Evolutionary conservation across 2,113 vertebrate species (phyloP), one percentile per base, ranked within the genome.

Genomic region (Dipodomys merriami): DNA sequence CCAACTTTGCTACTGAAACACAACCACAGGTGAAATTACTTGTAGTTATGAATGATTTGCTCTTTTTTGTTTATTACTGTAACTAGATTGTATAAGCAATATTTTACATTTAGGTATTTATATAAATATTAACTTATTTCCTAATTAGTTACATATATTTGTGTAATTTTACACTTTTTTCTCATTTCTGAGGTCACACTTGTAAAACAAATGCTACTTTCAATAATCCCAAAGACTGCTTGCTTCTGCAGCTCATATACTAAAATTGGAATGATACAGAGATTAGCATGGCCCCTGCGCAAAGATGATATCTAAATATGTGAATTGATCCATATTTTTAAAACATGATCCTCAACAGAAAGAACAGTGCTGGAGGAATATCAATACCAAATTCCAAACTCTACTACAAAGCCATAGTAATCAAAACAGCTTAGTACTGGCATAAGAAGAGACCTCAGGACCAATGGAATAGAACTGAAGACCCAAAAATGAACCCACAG

Each of bases 151-250:
- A 84, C 46, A n/a, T 57, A 74, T 8, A 81, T 18, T 68, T 76
- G 30, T 76, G 2, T 53, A 53, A 83, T 86, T 87, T 84, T 20
- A 23, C 60, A 15, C 27, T n/a, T 35, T 88, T 72, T 72, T 30
- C 33, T 91, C 22, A 94, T 91, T 94, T 90, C 85, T 87, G 64
- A 90, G 29, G 49, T 53, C 13, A 65, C 2, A 73, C 62, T 76
- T 88, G 18, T 44, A 83, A 85, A 96, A 57, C 86, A 65, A 15
- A 39, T 16, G 10, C 29, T 94, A 19, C 11, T 33, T 39, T 86
- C 5, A n/a, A 83, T n/a, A 46, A 65, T 87, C 35, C 27, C 15
- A 69, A 81, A 93, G 76, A 29, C 49, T 69, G 92, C 7, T 39
- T 94, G 39, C 39, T 39, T 39, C 39, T 39, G 39, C 39, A 39